Base-by-base conservation (phyloP, 2,888 invertebrate genomes). In the Ptilodon capucinus region DNA sequence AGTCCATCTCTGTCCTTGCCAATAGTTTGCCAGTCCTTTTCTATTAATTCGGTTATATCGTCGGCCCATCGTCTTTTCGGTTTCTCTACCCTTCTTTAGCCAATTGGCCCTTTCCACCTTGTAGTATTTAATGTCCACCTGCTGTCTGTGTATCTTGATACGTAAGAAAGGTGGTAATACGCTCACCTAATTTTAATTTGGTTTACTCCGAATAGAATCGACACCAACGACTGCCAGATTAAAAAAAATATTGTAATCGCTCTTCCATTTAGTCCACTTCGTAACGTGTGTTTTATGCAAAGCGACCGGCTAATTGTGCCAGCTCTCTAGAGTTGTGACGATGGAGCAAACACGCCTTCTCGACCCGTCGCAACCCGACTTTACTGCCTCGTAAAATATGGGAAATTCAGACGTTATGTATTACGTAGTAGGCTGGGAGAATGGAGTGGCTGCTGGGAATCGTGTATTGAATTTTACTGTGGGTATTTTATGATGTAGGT, bases 291-390 rank as follows among this genome's bases (percentile, higher is more conserved):
- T 80, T 81, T 80, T 81, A 84, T 84, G 82, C 78, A 81, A 84
- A 84, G 75, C 73, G 76, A 74, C 74, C 66, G 58, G 75, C 81
- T 84, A 83, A 85, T 84, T 84, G 80, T 79, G 67, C 77, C 69
- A 65, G 73, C 74, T 77, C 63, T 64, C 65, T 53, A 65, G 74
- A 73, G 69, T 65, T 72, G 77, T 70, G 69, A 74, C 68, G 63
- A 70, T 62, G 70, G 70, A 70, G 70, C 60, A 68, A 69, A 69
- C 65, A 69, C 68, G 75, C 74, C 71, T 77, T 74, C 70, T 71
- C 61, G 51, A 71, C 68, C 67, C 54, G 53, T 54, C 62, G 67
- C 54, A 49, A 62, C 60, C 60, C 54, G 51, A 58, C 60, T 73
- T 71, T 69, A 73, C 63, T 58, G 50, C 62, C 51, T 69, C 54